Percentiles rank a stretch among this genome's conserved stretches.
Conservation (phyloP, 2,797 vertebrate species). For the Leuciscus waleckii region DNA sequence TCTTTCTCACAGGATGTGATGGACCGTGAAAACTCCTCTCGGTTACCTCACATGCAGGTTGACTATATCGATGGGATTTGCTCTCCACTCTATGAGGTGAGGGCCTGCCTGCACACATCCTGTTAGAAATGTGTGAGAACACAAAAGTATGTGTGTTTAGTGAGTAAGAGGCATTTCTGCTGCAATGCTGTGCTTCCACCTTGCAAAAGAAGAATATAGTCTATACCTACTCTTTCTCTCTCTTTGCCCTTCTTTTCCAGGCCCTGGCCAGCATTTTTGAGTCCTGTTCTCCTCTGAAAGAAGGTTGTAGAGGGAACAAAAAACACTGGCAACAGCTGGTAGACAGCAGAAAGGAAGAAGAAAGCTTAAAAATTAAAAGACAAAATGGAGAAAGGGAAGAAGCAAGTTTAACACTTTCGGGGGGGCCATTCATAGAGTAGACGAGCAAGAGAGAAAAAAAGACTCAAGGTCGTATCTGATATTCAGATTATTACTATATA, state of each 20-base stretch:
- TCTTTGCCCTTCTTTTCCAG: not conserved
- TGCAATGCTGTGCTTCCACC: not conserved
- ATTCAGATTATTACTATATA: constrained; percentile 22
- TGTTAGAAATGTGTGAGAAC: not conserved
- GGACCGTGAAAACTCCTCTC: constrained; percentile 70
- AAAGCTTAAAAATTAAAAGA: not conserved
- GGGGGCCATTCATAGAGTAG: not conserved
- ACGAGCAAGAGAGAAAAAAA: not conserved
- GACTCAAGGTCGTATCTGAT: not conserved
- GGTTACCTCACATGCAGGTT: constrained; percentile 70
- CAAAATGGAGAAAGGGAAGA: not conserved
- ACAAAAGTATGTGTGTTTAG: not conserved
- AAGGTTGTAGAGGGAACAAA: constrained; percentile 68
- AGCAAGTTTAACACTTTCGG: not conserved
- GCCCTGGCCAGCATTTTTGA: constrained; percentile 65
- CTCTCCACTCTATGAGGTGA: constrained; percentile 71
- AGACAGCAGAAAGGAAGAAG: constrained; percentile 20
- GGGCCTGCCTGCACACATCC: constrained; percentile 22
- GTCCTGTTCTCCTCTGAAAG: constrained; percentile 63
- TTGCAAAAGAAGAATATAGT: not conserved
- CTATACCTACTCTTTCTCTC: not conserved
- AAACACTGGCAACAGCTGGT: constrained; percentile 66
- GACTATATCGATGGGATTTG: constrained; percentile 72
- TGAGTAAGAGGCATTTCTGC: not conserved
- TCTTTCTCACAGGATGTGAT: constrained; percentile 60